Base-by-base conservation (phyloP, 1,140 invertebrate genomes). In the Philopotamus ludificatus region DNA sequence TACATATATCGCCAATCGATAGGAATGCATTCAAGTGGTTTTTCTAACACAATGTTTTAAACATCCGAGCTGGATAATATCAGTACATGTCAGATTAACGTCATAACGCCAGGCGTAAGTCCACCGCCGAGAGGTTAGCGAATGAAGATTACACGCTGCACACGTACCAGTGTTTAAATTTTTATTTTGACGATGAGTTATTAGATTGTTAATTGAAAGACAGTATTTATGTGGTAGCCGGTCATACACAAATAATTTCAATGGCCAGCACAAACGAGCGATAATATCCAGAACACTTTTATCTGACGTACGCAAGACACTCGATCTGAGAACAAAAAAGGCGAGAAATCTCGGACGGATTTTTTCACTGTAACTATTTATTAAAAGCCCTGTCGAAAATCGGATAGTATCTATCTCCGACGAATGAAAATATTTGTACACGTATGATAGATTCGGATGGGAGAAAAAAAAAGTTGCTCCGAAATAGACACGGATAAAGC, bases 351-450 rank as follows among this genome's bases (percentile, higher is more conserved):
- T 15, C 44, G 18, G 44, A 47, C 15, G 28, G 28, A 34, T 12
- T 34, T 34, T n/a, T n/a, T n/a, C n/a, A n/a, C n/a, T n/a, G n/a
- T 44, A 44, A 44, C 18, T 15, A 12, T 44, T 49, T 18, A 34
- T 55, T 55, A 55, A 55, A 55, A 55, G 51, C 23, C 25, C 51
- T 55, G 51, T 55, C 51, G 51, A 55, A 55, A 55, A 34, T 39
- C 51, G 25, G 51, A 55, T 55, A 34, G 15, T 4, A 55, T 55
- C 51, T 16, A 12, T 50, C 18, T 50, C 18, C 10, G 44, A 10
- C 44, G 44, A 21, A 49, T 21, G 47, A 39, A 55, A 55, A 55
- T 55, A 55, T 55, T 55, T 55, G 39, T 25, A 55, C 51, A 55
- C 54, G 2, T 3, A 23, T 3, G 50, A 53, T 18, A 53, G 23